Percentiles rank a stretch among this genome's conserved stretches.
Conservation (phyloP, 2,888 invertebrate species). For the Tromatobia lineatoria region DNA sequence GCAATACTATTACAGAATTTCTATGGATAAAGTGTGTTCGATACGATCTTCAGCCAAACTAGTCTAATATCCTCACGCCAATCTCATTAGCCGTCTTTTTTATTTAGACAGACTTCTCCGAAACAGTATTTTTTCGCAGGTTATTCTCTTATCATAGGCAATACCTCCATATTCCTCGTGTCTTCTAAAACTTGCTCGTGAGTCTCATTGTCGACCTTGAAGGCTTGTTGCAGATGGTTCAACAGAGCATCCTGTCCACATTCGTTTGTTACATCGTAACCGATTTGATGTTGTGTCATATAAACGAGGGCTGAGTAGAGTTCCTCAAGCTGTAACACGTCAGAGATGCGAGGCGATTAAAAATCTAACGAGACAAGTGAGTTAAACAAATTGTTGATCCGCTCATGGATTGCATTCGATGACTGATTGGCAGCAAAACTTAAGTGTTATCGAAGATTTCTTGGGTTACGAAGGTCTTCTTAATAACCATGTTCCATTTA, state of each 20-base stretch:
- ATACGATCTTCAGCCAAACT: too few relatives aligned
- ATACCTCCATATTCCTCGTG: slow-evolving; percentile 91
- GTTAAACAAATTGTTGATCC: slow-evolving; percentile 27
- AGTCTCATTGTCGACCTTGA: slow-evolving; percentile 91
- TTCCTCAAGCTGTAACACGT: slow-evolving; percentile 91
- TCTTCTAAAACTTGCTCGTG: slow-evolving; percentile 90
- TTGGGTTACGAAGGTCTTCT: slow-evolving; percentile 12
- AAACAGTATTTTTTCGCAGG: background rate
- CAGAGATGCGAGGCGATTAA: slow-evolving; percentile 54
- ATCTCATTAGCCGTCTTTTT: too few relatives aligned
- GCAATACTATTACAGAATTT: too few relatives aligned
- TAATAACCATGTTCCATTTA: background rate
- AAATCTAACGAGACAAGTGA: slow-evolving; percentile 21
- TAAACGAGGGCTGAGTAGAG: slow-evolving; percentile 94
- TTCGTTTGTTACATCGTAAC: slow-evolving; percentile 91
- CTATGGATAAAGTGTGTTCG: too few relatives aligned
- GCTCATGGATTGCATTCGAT: slow-evolving; percentile 28
- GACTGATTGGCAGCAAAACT: background rate
- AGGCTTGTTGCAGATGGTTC: slow-evolving; percentile 93
- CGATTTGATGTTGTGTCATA: slow-evolving; percentile 94
- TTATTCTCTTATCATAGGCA: background rate
- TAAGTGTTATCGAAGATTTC: background rate
- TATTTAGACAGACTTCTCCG: too few relatives aligned
- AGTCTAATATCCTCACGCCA: too few relatives aligned
- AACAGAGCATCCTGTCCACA: slow-evolving; percentile 90